Conservation (phyloP, 2,888 invertebrate species). For the Drosophila acutilabella region DNA sequence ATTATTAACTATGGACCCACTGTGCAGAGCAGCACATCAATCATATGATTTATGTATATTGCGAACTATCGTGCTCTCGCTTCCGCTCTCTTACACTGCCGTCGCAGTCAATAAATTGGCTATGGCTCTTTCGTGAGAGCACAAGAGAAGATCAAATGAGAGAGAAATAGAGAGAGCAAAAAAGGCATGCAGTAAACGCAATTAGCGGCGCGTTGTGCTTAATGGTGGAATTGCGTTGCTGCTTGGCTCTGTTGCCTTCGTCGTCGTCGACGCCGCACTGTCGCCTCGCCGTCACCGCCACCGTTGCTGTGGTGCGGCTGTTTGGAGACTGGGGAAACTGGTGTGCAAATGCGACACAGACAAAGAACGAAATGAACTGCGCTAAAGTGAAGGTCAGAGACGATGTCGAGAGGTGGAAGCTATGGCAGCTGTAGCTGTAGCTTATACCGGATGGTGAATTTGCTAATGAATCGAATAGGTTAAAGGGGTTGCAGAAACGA, state of each 20-base stretch:
- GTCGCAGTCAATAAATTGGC: slow-evolving; percentile 20
- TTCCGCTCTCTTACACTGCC: slow-evolving; percentile 7
- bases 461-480: slow-evolving; percentile 59
- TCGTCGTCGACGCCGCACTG: neutral
- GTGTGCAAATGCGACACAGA: slow-evolving; percentile 50
- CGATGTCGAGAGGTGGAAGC: slow-evolving; percentile 5
- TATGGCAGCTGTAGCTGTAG: neutral
- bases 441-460: slow-evolving; percentile 46
- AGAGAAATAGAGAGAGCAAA: slow-evolving; percentile 17
- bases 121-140: neutral
- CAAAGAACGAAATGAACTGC: slow-evolving; percentile 70
- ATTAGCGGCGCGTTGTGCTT: slow-evolving; percentile 57
- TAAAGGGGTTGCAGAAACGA: neutral
- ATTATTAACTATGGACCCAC: slow-evolving; percentile 16
- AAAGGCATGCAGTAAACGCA: slow-evolving; percentile 45
- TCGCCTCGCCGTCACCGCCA: slow-evolving; percentile 3
- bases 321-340: slow-evolving; percentile 32
- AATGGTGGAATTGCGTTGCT: slow-evolving; percentile 63
- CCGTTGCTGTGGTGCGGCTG: slow-evolving; percentile 14
- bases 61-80: slow-evolving; percentile 9
- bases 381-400: slow-evolving; percentile 70
- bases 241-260: slow-evolving; percentile 1
- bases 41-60: slow-evolving; percentile 22
- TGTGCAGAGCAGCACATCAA: slow-evolving; percentile 43
- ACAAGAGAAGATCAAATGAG: neutral